phyloP scores from a whole-genome alignment of 2,797 vertebrate species.

The Saguinus oedipus region DNA sequence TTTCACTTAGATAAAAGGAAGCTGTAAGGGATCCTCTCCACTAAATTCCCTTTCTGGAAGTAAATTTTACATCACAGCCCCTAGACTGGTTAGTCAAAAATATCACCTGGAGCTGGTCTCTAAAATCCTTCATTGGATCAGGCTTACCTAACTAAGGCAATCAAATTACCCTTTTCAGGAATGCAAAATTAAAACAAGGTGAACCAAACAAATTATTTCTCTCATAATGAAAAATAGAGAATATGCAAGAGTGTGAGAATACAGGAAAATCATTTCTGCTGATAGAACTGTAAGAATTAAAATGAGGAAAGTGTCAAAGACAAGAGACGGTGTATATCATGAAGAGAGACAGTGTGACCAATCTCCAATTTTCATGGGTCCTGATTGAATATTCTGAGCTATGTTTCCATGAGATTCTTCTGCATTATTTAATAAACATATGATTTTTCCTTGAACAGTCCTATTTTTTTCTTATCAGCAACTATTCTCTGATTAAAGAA shows the following conservation, averaged over 20 bases:
- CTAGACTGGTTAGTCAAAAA: neutral
- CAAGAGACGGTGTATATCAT: fast-evolving
- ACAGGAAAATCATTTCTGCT: neutral
- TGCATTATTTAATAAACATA: neutral
- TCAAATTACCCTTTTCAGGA: neutral
- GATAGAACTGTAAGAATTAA: neutral
- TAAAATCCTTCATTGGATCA: neutral
- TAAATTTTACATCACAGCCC: neutral
- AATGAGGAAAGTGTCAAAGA: neutral
- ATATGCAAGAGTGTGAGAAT: neutral
- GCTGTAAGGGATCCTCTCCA: neutral
- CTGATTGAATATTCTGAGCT: neutral
- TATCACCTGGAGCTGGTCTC: neutral
- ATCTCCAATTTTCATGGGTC: neutral
- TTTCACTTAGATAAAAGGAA: neutral
- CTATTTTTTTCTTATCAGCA: neutral
- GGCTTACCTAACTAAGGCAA: neutral
- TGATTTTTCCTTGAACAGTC: neutral
- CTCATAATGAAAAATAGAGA: neutral
- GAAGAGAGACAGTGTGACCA: neutral
- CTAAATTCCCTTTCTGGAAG: neutral
- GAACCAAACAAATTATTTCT: neutral
- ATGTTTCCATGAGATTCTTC: neutral
- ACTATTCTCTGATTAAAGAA: neutral
- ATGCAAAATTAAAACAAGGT: neutral